Conservation (phyloP, 2,113 vertebrate genomes). For the Azemiops feae region DNA sequence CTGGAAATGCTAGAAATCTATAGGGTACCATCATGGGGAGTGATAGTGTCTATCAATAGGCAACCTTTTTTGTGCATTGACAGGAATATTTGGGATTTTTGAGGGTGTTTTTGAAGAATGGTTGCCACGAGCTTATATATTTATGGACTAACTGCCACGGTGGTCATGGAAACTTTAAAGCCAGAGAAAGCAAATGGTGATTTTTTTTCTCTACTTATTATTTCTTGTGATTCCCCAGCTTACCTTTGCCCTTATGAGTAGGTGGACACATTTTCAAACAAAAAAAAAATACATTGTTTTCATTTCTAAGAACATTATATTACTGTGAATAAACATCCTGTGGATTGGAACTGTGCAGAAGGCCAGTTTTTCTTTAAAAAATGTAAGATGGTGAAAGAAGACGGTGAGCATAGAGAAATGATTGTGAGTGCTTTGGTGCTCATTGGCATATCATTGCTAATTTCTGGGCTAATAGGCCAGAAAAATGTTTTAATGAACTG, state of each 20-base stretch:
- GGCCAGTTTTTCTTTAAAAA: neutral
- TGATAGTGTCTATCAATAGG: neutral
- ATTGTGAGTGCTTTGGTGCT: neutral
- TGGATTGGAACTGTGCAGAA: neutral
- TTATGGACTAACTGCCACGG: neutral
- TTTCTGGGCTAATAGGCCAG: neutral
- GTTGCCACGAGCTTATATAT: neutral
- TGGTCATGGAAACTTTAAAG: neutral
- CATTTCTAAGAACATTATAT: neutral
- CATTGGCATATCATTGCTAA: neutral
- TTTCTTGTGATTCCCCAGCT: neutral
- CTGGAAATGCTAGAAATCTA: neutral
- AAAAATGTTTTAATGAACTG: neutral
- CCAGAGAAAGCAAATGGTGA: neutral
- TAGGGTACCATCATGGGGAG: neutral
- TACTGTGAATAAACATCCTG: neutral
- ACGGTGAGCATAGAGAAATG: neutral
- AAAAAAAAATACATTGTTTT: neutral
- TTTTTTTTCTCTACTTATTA: neutral
- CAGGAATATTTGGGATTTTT: neutral
- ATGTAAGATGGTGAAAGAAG: neutral
- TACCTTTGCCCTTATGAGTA: neutral
- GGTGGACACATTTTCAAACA: neutral
- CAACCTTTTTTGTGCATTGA: neutral
- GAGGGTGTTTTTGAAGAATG: neutral